phyloP scores from a whole-genome alignment of 2,797 vertebrate genomes.

The Anas acuta region DNA sequence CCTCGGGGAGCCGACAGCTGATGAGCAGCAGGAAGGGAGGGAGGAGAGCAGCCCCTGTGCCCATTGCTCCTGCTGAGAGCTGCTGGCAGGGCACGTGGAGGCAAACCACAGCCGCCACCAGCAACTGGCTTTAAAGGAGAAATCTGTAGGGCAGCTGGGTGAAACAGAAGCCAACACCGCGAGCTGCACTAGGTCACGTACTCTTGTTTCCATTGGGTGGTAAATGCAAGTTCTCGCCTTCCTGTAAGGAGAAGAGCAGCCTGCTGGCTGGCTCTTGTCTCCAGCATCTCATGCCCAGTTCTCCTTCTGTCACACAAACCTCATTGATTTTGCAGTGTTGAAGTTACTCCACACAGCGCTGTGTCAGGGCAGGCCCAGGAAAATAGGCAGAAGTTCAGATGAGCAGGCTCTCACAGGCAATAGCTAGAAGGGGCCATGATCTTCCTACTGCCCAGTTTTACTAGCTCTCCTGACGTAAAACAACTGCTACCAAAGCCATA shows the following conservation, averaged over 20 bases:
- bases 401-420: neutral
- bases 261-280: rapidly evolving
- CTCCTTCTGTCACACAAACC: neutral
- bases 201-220: neutral
- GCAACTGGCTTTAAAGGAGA: neutral
- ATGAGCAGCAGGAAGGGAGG: neutral
- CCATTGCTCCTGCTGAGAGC: neutral
- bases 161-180: neutral
- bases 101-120: neutral
- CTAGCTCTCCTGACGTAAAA: neutral
- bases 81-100: neutral
- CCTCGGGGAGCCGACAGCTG: neutral
- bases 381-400: neutral
- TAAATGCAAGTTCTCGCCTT: neutral
- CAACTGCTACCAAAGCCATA: neutral
- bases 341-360: neutral
- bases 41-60: neutral
- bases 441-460: neutral
- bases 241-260: neutral
- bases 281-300: neutral
- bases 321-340: neutral
- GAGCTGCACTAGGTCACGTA: neutral
- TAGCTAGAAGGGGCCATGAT: neutral
- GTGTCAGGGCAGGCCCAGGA: neutral
- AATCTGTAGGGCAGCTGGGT: neutral